Percentiles rank a stretch among this genome's conserved stretches.
Conservation (phyloP, 2,113 vertebrate species). For the Marmota flaviventris region DNA sequence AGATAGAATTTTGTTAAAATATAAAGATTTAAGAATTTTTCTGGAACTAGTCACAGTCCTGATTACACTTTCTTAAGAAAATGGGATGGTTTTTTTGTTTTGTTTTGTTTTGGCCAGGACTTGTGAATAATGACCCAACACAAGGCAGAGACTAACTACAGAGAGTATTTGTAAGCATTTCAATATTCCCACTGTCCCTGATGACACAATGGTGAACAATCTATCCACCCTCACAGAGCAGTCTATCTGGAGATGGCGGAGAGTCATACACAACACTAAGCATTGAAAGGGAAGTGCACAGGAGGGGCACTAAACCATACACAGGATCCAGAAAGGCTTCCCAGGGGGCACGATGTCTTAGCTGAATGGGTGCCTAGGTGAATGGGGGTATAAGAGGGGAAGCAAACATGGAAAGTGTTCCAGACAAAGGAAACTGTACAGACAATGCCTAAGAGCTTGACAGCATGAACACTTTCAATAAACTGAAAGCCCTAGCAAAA, state of each 20-base stretch:
- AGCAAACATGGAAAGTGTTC: not conserved
- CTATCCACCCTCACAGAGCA: not conserved
- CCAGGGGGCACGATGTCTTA: not conserved
- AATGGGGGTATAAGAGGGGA: not conserved
- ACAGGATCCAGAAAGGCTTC: not conserved
- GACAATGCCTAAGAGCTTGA: not conserved
- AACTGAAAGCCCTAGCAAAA: not conserved
- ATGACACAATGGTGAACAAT: not conserved
- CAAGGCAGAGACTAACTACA: not conserved
- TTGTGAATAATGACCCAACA: not conserved
- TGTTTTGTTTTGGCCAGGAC: not conserved
- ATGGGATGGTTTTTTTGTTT: not conserved
- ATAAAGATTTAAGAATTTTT: not conserved
- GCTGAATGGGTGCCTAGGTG: not conserved
- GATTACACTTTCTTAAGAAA: not conserved
- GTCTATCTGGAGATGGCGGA: not conserved
- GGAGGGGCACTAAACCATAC: accelerated
- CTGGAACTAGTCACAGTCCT: not conserved
- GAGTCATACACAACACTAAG: not conserved
- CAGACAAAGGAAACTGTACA: not conserved
- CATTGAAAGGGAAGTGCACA: not conserved
- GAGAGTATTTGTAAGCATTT: not conserved
- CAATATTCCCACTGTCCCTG: not conserved
- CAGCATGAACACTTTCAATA: not conserved
- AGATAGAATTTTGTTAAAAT: not conserved